These are phyloP conservation scores for Synergus laeviventris DNA, from an alignment of 2,888 invertebrate species.

Conservation along the genomic window DNA sequence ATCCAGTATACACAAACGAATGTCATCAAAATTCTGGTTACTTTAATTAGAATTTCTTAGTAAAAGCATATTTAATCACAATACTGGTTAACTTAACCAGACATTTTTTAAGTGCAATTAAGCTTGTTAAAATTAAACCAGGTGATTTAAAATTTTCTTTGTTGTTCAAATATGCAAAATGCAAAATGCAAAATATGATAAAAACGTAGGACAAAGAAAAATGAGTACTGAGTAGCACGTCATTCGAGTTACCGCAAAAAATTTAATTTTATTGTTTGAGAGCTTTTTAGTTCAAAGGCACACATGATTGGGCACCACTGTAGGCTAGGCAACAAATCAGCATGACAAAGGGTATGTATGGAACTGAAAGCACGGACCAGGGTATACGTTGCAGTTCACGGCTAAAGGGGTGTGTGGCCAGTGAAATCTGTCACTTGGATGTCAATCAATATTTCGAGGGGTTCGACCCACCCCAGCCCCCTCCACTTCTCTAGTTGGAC, in stretches of 20 bases:
- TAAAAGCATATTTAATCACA: too few relatives aligned
- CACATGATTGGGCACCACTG: slow-evolving; percentile 62
- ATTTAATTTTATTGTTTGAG: slow-evolving; percentile 21
- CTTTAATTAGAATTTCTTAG: too few relatives aligned
- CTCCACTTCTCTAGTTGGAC: slow-evolving; percentile 53
- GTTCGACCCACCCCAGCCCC: slow-evolving; percentile 57
- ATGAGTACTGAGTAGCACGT: slow-evolving; percentile 5
- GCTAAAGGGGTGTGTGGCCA: slow-evolving; percentile 66
- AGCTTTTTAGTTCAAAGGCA: slow-evolving; percentile 22
- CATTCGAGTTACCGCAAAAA: slow-evolving; percentile 3
- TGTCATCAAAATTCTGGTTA: too few relatives aligned
- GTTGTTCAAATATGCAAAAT: neutral
- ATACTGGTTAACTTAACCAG: too few relatives aligned
- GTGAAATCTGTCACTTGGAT: slow-evolving; percentile 74
- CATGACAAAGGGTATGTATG: slow-evolving; percentile 68
- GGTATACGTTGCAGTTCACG: slow-evolving; percentile 61
- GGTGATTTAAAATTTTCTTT: too few relatives aligned
- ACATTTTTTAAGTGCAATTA: too few relatives aligned
- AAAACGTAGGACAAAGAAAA: neutral
- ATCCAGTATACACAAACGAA: too few relatives aligned
- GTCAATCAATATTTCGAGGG: slow-evolving; percentile 74
- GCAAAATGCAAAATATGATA: slow-evolving; percentile 2
- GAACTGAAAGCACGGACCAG: slow-evolving; percentile 41
- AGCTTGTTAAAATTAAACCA: too few relatives aligned
- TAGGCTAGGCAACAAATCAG: slow-evolving; percentile 66